Conservation (phyloP, 1,140 invertebrate genomes). For the Sarcophaga bullata region DNA sequence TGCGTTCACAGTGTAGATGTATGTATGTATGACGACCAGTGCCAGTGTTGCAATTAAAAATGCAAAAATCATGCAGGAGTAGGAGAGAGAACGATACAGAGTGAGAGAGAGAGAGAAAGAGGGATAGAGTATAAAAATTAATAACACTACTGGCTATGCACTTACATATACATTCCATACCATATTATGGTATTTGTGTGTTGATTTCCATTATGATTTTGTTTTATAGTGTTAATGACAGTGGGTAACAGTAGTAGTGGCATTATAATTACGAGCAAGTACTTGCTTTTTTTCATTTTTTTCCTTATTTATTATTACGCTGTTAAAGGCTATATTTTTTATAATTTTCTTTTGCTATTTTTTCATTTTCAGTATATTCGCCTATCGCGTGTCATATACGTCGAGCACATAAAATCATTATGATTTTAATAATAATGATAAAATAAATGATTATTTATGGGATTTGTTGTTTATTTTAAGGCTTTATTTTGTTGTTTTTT, state of each 20-base stretch:
- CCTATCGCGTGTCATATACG: background rate
- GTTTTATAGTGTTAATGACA: background rate
- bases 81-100: background rate
- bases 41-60: conserved; percentile 39
- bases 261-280: conserved; percentile 19
- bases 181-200: background rate
- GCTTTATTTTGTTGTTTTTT: background rate
- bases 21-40: background rate
- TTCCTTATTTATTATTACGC: background rate
- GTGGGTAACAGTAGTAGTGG: background rate
- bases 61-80: background rate
- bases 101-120: background rate
- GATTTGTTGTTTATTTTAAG: background rate
- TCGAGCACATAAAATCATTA: background rate
- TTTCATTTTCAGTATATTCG: too few species aligned
- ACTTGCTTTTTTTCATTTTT: background rate
- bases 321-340: background rate
- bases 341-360: background rate
- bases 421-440: background rate
- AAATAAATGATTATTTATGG: conserved; percentile 18
- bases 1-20: background rate
- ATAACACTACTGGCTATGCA: background rate
- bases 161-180: background rate
- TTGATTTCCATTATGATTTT: background rate
- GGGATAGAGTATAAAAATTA: background rate